Conservation (phyloP, 2,113 vertebrate species). For the Paraplagusia blochii region DNA sequence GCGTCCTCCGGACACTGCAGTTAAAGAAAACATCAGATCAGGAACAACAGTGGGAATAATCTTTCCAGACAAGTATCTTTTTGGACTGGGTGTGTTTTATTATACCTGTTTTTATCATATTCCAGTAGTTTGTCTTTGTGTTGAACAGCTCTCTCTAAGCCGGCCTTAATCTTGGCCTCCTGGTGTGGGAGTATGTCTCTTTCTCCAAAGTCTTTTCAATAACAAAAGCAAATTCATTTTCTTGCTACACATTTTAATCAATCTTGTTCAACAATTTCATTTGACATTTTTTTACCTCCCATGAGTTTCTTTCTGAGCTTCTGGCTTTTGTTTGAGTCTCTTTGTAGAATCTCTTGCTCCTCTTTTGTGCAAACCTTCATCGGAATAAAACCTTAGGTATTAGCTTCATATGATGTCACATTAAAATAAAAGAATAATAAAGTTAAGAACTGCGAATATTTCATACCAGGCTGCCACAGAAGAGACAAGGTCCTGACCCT, state of each 20-base stretch:
- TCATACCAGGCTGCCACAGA: slow-evolving; percentile 87
- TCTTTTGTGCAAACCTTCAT: slow-evolving; percentile 92
- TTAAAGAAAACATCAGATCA: slow-evolving; percentile 6
- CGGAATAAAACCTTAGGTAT: neutral
- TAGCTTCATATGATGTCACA: neutral
- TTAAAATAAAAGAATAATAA: neutral
- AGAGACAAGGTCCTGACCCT: slow-evolving; percentile 92
- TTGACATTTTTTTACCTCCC: slow-evolving; percentile 77
- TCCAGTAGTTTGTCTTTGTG: slow-evolving; percentile 96
- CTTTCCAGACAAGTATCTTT: neutral
- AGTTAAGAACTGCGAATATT: neutral
- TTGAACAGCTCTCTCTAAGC: slow-evolving; percentile 89
- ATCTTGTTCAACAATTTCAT: neutral
- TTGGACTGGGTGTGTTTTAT: slow-evolving; percentile 1
- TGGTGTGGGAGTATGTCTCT: slow-evolving; percentile 83
- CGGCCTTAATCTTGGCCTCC: slow-evolving; percentile 81
- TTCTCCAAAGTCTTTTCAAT: slow-evolving; percentile 62
- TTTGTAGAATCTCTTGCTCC: slow-evolving; percentile 89
- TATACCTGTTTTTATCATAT: slow-evolving; percentile 90
- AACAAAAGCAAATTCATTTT: slow-evolving; percentile 3
- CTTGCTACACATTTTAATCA: neutral
- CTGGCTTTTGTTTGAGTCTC: slow-evolving; percentile 98
- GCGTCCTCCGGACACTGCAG: slow-evolving; percentile 86
- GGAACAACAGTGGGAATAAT: neutral
- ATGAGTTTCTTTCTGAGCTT: slow-evolving; percentile 93